These are phyloP conservation scores for Drosophila atroscutellata DNA, from an alignment of 2,888 invertebrate species.

Conservation along the genomic window DNA sequence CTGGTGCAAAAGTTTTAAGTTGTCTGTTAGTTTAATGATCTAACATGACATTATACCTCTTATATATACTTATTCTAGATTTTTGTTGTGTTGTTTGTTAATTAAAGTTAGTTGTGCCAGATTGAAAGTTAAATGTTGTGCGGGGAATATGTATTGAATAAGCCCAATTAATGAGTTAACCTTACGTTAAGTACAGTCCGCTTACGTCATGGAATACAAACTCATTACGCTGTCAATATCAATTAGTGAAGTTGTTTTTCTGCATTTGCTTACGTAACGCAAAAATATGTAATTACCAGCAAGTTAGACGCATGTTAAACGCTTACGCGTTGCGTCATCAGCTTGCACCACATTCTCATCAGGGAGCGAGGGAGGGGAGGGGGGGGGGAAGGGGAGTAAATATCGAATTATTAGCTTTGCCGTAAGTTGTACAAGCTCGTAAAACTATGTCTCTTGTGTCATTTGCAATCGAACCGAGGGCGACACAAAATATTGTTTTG, in stretches of 20 bases:
- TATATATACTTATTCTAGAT: not conserved
- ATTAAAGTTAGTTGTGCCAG: not conserved
- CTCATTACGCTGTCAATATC: conserved; percentile 2
- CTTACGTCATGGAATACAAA: conserved; percentile 12
- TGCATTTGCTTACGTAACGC: conserved; percentile 17
- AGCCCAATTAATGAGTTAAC: not conserved
- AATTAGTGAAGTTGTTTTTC: conserved; percentile 24
- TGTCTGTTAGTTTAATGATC: not conserved
- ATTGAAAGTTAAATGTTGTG: not conserved
- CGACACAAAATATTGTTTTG: conserved; percentile 69
- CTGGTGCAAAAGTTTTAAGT: conserved; percentile 14
- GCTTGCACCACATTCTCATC: not conserved
- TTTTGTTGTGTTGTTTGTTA: not conserved
- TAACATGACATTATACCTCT: not conserved
- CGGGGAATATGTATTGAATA: not conserved
- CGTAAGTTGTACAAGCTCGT: conserved; percentile 35
- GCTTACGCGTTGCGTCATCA: conserved; percentile 19
- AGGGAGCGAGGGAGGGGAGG: fast-evolving
- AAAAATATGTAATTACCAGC: conserved; percentile 39
- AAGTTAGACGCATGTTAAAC: conserved; percentile 12
- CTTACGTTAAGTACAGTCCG: not conserved
- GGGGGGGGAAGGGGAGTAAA: not conserved
- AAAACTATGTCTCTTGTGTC: conserved; percentile 43
- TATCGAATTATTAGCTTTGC: conserved; percentile 56
- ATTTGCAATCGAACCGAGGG: conserved; percentile 43